Evolutionary conservation across 2,797 vertebrate genomes (phyloP).

Genomic region (Muscicapa comitata): DNA sequence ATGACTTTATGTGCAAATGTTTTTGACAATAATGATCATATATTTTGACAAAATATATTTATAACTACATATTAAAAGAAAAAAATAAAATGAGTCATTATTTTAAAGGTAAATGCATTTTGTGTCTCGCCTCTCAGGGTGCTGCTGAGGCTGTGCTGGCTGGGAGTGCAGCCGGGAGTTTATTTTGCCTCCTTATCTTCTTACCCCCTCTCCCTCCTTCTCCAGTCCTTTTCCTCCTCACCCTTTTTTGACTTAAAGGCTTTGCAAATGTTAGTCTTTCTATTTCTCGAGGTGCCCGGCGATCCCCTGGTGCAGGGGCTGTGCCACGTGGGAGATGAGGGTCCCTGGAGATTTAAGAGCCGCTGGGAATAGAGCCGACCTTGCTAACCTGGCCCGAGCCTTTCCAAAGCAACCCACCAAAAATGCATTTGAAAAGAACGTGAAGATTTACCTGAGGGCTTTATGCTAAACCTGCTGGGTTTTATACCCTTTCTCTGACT

Average conservation of each 20-base stretch:
- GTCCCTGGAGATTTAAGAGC: slow-evolving; percentile 40
- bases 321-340: slow-evolving; percentile 25
- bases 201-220: neutral
- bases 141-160: slow-evolving; percentile 32
- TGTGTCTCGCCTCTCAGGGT: slow-evolving; percentile 34
- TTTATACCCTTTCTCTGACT: slow-evolving; percentile 43
- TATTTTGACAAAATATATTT: slow-evolving; percentile 99
- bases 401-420: slow-evolving; percentile 53
- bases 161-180: slow-evolving; percentile 1
- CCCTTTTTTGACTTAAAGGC: neutral
- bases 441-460: slow-evolving; percentile 62
- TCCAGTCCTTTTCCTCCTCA: neutral
- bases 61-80: slow-evolving; percentile 97
- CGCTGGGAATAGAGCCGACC: slow-evolving; percentile 38
- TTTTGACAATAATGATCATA: slow-evolving; percentile 99
- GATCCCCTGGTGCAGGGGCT: slow-evolving; percentile 17
- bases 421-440: slow-evolving; percentile 67
- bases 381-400: slow-evolving; percentile 50
- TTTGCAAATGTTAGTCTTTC: slow-evolving; percentile 11
- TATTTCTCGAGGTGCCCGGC: slow-evolving; percentile 17
- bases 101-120: slow-evolving; percentile 89
- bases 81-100: slow-evolving; percentile 97
- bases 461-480: slow-evolving; percentile 55
- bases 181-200: neutral
- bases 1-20: slow-evolving; percentile 98